Base-by-base conservation (phyloP, 2,888 invertebrate genomes). In the Caradrina kadenii region DNA sequence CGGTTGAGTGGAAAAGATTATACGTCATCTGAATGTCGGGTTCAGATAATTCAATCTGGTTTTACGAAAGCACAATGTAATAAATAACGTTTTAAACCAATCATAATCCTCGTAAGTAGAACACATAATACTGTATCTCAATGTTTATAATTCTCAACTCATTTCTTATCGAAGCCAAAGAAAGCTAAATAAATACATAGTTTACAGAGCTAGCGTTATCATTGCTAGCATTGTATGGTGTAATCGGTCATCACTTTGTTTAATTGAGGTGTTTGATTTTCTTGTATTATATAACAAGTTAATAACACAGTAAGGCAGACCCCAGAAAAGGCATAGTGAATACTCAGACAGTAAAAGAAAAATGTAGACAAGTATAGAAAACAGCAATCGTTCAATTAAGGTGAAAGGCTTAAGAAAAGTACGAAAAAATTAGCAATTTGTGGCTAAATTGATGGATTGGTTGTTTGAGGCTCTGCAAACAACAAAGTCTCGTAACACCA, bases 121-220 rank as follows among this genome's bases (percentile, higher is more conserved):
- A 53, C 5, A 49, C 58, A 70, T 56, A 71, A 54, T 17, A 53
- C 11, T 64, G 63, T 72, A 58, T 58, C 39, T 22, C 26, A 60
- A 65, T 71, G 55, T 65, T 74, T 65, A 53, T 71, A 54, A 58
- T 42, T 49, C 42, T 26, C 53, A 54, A 72, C 54, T 26, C 54
- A 49, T 35, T 52, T 58, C 48, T 69, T 81, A 81, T 81, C 79
- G 53, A 69, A 68, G n/a, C 31, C 74, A 68, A 81, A 81, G 70
- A 68, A 70, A 67, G 48, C 52, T n/a, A 22, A 54, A 52, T 49
- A 69, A 69, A 73, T 64, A 69, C 52, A 63, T 50, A 35, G 45
- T 52, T 73, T 63, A 68, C 50, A 55, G 63, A 73, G 81, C 73
- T 65, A 73, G 58, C 39, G 35, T 59, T 79, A 79, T 73, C 66